Evolutionary conservation across 2,797 vertebrate genomes (phyloP), one percentile per base, ranked within the genome.

Genomic region (Gastrophryne carolinensis): DNA sequence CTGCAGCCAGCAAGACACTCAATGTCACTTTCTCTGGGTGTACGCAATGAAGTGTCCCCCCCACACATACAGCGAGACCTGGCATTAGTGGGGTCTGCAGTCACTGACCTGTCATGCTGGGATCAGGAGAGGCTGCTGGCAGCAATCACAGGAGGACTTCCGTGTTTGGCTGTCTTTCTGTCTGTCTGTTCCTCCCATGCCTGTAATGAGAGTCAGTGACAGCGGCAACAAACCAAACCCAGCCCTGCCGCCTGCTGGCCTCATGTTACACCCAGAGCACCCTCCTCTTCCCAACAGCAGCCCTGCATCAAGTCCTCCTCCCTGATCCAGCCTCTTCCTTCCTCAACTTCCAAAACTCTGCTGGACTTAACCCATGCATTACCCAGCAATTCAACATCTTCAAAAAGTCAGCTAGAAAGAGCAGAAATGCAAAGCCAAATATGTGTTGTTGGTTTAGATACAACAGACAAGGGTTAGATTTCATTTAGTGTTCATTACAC

Each of bases 51-150:
- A 39, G 8, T 9, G 24, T 72, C 23, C 30, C 54, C 44, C 12
- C 4, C 39, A 29, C 61, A 49, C 12, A n/a, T n/a, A n/a, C 17
- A 19, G 6, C n/a, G 29, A 7, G 11, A 4, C 1, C 9, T 12
- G n/a, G 3, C 17, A 41, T 8, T 8, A 11, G n/a, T 39, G 15
- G 32, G 49, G 32, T 17, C n/a, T 19, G 24, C 15, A 17, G 21
- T 26, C 63, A 75, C 81, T 39, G 41, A 83, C 81, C 81, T 79
- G 80, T 29, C 81, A 80, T 83, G 29, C 69, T 83, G 81, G 61
- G 60, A 67, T 54, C 29, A n/a, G 13, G 49, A 53, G 15, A 15
- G 3, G 32, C 24, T 39, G 15, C 41, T 12, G 37, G 30, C 49
- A 69, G 2, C 44, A 7, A 21, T n/a, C 12, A 27, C 1, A 32